Percentiles rank a stretch among this genome's conserved stretches.
Evolutionary conservation across 2,888 invertebrate species (phyloP).

Genomic region (Cosmorhoe ocellata): DNA sequence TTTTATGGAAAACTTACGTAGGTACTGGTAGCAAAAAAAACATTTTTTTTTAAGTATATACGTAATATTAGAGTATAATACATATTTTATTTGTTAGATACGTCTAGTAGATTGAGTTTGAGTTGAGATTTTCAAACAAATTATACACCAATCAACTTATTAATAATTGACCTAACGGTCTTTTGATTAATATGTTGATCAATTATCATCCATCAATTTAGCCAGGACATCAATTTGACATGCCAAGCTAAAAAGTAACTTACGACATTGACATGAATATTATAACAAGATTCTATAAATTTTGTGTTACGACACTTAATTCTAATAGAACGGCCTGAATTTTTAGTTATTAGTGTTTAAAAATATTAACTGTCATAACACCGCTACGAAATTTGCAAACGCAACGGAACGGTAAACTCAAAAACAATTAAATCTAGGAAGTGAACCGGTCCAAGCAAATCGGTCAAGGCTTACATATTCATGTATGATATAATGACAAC

Average conservation of each 20-base stretch:
- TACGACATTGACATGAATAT: background rate
- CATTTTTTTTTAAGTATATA: too few species aligned
- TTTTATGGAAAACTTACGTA: too few species aligned
- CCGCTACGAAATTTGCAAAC: slow-evolving; percentile 27
- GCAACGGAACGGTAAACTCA: slow-evolving; percentile 18
- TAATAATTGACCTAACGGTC: slow-evolving; percentile 7
- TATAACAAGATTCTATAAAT: background rate
- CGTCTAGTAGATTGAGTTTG: too few species aligned
- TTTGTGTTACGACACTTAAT: background rate
- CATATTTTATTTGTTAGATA: too few species aligned
- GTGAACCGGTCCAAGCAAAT: slow-evolving; percentile 28
- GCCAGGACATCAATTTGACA: background rate
- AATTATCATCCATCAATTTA: background rate
- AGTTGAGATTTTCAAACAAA: background rate
- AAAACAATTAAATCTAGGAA: slow-evolving; percentile 33
- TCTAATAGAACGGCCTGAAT: background rate
- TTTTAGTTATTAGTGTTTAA: slow-evolving; percentile 1
- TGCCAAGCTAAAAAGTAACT: background rate
- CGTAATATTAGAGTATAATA: too few species aligned
- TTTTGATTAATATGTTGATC: background rate
- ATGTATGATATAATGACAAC: slow-evolving; percentile 24
- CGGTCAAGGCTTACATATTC: slow-evolving; percentile 29
- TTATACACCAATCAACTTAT: slow-evolving; percentile 3
- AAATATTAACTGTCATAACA: background rate
- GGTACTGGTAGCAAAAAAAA: too few species aligned